Percentiles rank a stretch among this genome's conserved stretches.
Conservation (phyloP, 2,888 invertebrate genomes). For the Drosophila birchii region DNA sequence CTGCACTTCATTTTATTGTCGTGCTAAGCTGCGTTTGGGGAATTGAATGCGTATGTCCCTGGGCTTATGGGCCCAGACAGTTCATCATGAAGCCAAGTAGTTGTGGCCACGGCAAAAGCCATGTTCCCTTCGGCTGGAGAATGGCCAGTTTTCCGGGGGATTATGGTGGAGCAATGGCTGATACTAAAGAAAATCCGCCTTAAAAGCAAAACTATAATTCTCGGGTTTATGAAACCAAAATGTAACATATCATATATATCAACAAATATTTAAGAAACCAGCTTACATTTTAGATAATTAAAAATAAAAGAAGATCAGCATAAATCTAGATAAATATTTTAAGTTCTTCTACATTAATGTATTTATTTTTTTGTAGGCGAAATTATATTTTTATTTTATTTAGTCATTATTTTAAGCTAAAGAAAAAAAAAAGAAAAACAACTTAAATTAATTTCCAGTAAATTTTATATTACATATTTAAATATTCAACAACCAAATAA, state of each 20-base stretch:
- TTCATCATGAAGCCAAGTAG: slow-evolving; percentile 74
- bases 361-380: too few species aligned
- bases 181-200: neutral
- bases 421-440: too few species aligned
- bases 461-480: too few species aligned
- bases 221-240: neutral
- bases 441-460: too few species aligned
- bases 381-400: too few species aligned
- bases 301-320: neutral
- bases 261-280: neutral
- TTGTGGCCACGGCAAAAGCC: slow-evolving; percentile 25
- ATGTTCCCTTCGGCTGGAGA: neutral
- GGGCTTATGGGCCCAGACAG: slow-evolving; percentile 65
- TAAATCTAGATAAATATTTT: neutral
- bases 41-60: slow-evolving; percentile 70
- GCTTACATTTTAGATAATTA: neutral
- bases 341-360: too few species aligned
- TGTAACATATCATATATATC: too few species aligned
- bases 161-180: neutral
- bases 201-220: neutral
- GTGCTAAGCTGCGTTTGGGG: slow-evolving; percentile 75
- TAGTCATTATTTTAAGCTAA: too few species aligned
- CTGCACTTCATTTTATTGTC: slow-evolving; percentile 79
- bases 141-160: slow-evolving; percentile 3
- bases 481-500: too few species aligned